These are phyloP conservation scores for Karalla daura DNA, from an alignment of 2,797 vertebrate species.

Conservation along the genomic window DNA sequence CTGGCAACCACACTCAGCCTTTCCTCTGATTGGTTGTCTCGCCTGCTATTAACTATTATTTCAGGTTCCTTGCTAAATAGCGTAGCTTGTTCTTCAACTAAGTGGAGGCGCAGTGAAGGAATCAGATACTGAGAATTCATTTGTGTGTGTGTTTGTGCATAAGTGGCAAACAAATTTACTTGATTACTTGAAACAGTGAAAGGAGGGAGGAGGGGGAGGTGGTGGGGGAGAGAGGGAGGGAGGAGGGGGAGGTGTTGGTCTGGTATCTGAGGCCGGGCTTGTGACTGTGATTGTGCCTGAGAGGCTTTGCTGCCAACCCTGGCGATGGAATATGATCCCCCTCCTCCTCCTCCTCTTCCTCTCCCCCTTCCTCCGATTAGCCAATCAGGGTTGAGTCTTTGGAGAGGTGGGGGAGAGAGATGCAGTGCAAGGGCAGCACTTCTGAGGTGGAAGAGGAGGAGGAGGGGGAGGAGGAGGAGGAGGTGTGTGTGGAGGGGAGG, in stretches of 20 bases:
- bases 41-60: too few species aligned
- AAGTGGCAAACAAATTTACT: too few species aligned
- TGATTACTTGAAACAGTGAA: too few species aligned
- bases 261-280: conserved; percentile 59
- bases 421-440: conserved; percentile 82
- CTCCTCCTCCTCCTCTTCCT: too few species aligned
- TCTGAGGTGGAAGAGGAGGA: conserved; percentile 64
- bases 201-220: conserved; percentile 10
- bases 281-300: conserved; percentile 56
- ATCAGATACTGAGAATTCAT: too few species aligned
- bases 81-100: too few species aligned
- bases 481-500: conserved; percentile 59
- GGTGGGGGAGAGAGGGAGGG: conserved; percentile 11
- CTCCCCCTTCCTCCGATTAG: conserved; percentile 41
- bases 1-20: too few species aligned
- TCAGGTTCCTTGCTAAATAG: too few species aligned
- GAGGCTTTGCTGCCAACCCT: conserved; percentile 58
- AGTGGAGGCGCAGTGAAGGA: too few species aligned
- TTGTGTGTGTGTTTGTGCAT: too few species aligned
- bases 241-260: conserved; percentile 47
- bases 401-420: conserved; percentile 57
- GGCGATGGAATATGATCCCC: conserved; percentile 64
- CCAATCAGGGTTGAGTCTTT: conserved; percentile 69
- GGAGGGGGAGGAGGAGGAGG: conserved; percentile 46
- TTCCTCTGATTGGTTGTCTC: too few species aligned